Conservation (phyloP, 1,140 invertebrate species). For the Psix sp. region DNA sequence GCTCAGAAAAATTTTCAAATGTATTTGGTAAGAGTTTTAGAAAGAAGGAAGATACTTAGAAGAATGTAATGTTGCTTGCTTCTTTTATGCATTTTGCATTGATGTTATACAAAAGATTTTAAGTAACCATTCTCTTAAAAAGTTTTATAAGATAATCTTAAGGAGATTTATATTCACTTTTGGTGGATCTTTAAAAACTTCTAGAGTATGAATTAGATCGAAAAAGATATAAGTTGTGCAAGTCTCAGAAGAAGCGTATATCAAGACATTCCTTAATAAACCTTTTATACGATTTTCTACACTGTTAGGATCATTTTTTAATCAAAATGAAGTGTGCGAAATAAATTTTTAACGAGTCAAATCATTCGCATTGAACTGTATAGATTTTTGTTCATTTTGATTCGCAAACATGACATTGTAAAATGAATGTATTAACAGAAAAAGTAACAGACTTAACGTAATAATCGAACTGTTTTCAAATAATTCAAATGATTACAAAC, state of each 20-base stretch:
- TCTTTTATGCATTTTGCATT: slow-evolving; percentile 17
- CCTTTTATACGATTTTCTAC: slow-evolving; percentile 39
- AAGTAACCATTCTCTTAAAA: slow-evolving; percentile 17
- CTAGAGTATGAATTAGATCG: slow-evolving; percentile 27
- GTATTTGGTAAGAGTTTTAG: slow-evolving; percentile 4
- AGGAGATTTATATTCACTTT: slow-evolving; percentile 32
- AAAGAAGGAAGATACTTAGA: slow-evolving; percentile 7
- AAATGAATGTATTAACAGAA: too few species aligned
- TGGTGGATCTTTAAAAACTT: slow-evolving; percentile 29
- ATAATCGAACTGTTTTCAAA: too few species aligned
- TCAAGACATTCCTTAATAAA: slow-evolving; percentile 22
- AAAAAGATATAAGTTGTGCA: slow-evolving; percentile 24
- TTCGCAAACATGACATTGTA: too few species aligned
- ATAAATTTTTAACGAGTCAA: too few species aligned
- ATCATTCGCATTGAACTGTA: slow-evolving; percentile 4
- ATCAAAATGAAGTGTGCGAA: too few species aligned
- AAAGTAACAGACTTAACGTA: too few species aligned
- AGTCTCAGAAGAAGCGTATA: slow-evolving; percentile 24
- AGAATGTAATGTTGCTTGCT: slow-evolving; percentile 16
- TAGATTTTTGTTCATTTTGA: not conserved
- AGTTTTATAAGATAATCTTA: slow-evolving; percentile 36
- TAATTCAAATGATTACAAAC: too few species aligned
- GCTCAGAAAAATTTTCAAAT: not conserved
- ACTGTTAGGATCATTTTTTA: too few species aligned
- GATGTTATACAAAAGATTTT: slow-evolving; percentile 18